Percentiles rank a stretch among this genome's conserved stretches.
phyloP scores from a whole-genome alignment of 2,888 invertebrate species.

The Apamea monoglypha region DNA sequence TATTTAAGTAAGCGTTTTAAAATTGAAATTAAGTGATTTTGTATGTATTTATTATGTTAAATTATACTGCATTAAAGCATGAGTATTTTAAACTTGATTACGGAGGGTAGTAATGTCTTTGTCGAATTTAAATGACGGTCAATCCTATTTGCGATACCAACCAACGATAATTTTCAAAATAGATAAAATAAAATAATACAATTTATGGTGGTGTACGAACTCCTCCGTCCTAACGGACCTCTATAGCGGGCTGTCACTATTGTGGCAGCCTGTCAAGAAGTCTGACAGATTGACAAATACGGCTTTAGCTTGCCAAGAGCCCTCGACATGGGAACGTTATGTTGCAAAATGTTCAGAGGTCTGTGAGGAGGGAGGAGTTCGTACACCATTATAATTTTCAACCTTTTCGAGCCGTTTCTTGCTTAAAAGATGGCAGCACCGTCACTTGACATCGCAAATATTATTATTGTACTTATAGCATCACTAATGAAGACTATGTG shows the following conservation, averaged over 20 bases:
- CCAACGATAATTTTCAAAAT: neutral
- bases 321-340: neutral
- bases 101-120: neutral
- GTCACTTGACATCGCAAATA: slow-evolving; percentile 24
- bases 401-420: neutral
- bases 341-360: neutral
- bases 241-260: neutral
- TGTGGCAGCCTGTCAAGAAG: neutral
- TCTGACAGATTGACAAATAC: neutral
- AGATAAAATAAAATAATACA: too few relatives aligned
- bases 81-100: slow-evolving; percentile 20
- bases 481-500: slow-evolving; percentile 23
- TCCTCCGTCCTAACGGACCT: neutral
- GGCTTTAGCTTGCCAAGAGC: neutral
- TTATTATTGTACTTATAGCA: slow-evolving; percentile 56
- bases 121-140: neutral
- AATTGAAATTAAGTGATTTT: slow-evolving; percentile 53
- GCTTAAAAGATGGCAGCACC: slow-evolving; percentile 17
- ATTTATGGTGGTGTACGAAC: neutral
- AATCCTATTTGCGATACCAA: slow-evolving; percentile 33
- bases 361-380: neutral
- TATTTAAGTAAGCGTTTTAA: slow-evolving; percentile 51
- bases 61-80: slow-evolving; percentile 28
- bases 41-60: slow-evolving; percentile 49
- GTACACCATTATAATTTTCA: neutral